Evolutionary conservation across 2,113 vertebrate species (phyloP), one percentile per base, ranked within the genome.

Genomic region (Macroglossus sobrinus): DNA sequence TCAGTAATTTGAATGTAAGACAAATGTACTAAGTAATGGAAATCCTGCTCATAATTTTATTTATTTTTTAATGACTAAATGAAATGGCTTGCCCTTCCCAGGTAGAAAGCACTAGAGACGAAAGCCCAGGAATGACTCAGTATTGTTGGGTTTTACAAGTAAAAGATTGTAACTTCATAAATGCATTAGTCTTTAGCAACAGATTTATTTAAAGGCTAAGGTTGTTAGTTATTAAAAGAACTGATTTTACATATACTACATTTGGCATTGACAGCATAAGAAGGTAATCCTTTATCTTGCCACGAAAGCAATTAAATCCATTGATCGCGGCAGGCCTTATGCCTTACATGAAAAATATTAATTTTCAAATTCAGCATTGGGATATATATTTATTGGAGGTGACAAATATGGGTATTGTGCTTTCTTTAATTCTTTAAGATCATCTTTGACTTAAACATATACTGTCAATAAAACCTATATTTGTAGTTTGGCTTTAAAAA

Each of bases 101-200:
- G 92, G 94, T 97, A 90, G 57, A 63, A 40, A 93, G 57, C 84
- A 22, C 35, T 38, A 87, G 90, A 95, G 66, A 90, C 0, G 66
- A 90, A 96, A 96, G 53, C 96, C 80, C 13, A 96, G 74, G 69
- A 43, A 96, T 97, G 97, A 95, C 94, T 98, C 98, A 95, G 94
- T 93, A 81, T 94, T 96, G 89, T 92, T 87, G 75, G 80, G 74
- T 71, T 95, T 95, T 95, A 43, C 30, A 8, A 95, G 88, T 96
- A 96, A 96, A 94, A 90, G 71, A 82, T 35, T 61, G 89, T 96
- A 97, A 97, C 95, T 79, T 96, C 21, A 38, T 0, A 64, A 72
- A 91, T 85, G 75, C 79, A 92, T 30, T 0, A 69, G 24, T 64
- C 22, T 96, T 94, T 35, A 50, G 47, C 45, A 92, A 19, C 9